A percentile compares a stretch with the other conserved stretches of the same genome.
Conservation (phyloP, 2,113 vertebrate genomes). For the Alectura lathami region DNA sequence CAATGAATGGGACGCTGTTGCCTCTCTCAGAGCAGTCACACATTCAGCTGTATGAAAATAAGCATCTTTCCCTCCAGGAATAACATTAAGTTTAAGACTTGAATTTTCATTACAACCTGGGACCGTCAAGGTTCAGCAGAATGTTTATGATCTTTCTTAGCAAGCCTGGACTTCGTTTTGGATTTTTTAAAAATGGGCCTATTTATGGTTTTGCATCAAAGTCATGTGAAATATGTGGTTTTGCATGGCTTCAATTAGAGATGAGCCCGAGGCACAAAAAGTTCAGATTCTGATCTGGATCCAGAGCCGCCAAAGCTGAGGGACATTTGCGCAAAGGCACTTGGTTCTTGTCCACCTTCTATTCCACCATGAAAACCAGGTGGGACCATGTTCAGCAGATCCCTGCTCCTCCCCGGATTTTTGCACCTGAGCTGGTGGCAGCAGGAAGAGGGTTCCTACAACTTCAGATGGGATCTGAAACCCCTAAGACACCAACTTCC, state of each 20-base stretch:
- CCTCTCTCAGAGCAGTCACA: background rate
- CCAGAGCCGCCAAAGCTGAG: conserved; percentile 48
- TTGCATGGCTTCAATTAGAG: conserved; percentile 65
- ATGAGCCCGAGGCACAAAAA: conserved; percentile 54
- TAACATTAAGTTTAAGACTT: background rate
- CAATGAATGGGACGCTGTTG: background rate
- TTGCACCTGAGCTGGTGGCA: background rate
- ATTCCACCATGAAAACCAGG: conserved; percentile 25
- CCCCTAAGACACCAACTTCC: background rate
- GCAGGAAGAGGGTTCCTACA: background rate
- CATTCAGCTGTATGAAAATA: background rate
- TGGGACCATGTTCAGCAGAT: background rate
- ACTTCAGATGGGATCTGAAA: background rate
- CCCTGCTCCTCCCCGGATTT: background rate
- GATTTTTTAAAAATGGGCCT: conserved; percentile 31
- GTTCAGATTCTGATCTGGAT: conserved; percentile 61
- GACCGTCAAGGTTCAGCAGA: conserved; percentile 25
- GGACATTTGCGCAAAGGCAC: conserved; percentile 9
- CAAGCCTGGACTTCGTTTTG: conserved; percentile 49
- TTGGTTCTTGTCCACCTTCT: background rate
- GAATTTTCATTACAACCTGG: conserved; percentile 17
- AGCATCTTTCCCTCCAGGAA: background rate
- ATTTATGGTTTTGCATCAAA: conserved; percentile 68
- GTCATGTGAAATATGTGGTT: conserved; percentile 59
- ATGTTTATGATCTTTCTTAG: conserved; percentile 43